Base-by-base conservation (phyloP, 2,888 invertebrate species). In the Apocheima hispidaria region DNA sequence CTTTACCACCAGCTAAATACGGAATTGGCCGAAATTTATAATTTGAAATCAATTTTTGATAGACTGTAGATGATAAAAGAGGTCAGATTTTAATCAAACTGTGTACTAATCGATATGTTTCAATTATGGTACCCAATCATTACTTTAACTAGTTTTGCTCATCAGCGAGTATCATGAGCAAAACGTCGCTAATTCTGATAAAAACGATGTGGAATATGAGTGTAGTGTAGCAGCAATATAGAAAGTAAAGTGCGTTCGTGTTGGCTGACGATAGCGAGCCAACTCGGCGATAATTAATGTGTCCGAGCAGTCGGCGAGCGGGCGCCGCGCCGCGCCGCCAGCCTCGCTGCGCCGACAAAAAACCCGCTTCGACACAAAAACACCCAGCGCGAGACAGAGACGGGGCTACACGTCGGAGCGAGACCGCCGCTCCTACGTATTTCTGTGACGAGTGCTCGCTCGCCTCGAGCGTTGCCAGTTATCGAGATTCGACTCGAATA, bases 321-420 rank as follows among this genome's bases (percentile, higher is more conserved):
- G 82, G 83, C 86, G 85, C 82, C 83, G n/a, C n/a, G n/a, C n/a
- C 6, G 82, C 84, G 86, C 87, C 79, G 78, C 77, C 81, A 82
- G 76, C 88, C 83, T 81, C 87, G 84, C 77, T 75, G 75, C 79
- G 80, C 84, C 82, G 71, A 91, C 90, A 91, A 92, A 92, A 92
- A 92, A 92, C 92, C 90, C 87, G 90, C 90, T 89, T 81, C 88
- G 90, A 83, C 91, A 92, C 89, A 92, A 92, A 92, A 92, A 92
- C 92, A 90, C 86, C 85, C 82, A 85, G 80, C 86, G 86, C 71
- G 68, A 74, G 88, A 70, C 81, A 79, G 87, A 73, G 91, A 90
- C 78, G 41, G 65, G 67, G 73, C 73, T 58, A 73, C 76, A 74
- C 16, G 86, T 35, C 36, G 72, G 86, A 91, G 78, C 71, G 86